Evolutionary conservation across 2,888 invertebrate genomes (phyloP).

Genomic region (Lapara coniferarum): DNA sequence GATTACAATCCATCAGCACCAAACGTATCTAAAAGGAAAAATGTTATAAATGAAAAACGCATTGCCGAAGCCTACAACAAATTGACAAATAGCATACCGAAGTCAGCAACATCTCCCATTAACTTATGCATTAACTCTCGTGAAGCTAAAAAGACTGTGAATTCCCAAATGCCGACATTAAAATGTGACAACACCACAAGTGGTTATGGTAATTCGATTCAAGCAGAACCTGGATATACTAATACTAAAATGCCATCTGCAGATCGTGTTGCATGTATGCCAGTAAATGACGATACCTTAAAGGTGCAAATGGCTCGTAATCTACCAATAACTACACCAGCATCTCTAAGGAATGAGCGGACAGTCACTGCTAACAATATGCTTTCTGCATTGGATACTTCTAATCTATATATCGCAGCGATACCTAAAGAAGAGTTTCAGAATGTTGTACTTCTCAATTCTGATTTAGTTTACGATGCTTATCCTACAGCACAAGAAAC

Average conservation of each 20-base stretch:
- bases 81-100: background rate
- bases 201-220: conserved; percentile 1
- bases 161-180: background rate
- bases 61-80: conserved; percentile 32
- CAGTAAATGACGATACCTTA: background rate
- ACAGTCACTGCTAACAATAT: background rate
- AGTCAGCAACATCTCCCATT: conserved; percentile 2
- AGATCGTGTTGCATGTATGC: background rate
- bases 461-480: conserved; percentile 57
- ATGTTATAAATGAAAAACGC: conserved; percentile 33
- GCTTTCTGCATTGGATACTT: conserved; percentile 1
- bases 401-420: conserved; percentile 45
- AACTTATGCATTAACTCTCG: background rate
- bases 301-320: conserved; percentile 4
- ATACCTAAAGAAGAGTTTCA: conserved; percentile 49
- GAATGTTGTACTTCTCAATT: conserved; percentile 59
- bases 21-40: conserved; percentile 39
- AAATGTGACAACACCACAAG: conserved; percentile 11
- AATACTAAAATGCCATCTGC: background rate
- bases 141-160: conserved; percentile 1
- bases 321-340: background rate
- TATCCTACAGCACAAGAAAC: conserved; percentile 39
- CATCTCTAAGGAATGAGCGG: background rate
- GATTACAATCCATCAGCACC: conserved; percentile 42
- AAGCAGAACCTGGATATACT: background rate